These are phyloP conservation scores for Heteromurus nitidus DNA, from an alignment of 2,888 invertebrate species.

Conservation along the genomic window DNA sequence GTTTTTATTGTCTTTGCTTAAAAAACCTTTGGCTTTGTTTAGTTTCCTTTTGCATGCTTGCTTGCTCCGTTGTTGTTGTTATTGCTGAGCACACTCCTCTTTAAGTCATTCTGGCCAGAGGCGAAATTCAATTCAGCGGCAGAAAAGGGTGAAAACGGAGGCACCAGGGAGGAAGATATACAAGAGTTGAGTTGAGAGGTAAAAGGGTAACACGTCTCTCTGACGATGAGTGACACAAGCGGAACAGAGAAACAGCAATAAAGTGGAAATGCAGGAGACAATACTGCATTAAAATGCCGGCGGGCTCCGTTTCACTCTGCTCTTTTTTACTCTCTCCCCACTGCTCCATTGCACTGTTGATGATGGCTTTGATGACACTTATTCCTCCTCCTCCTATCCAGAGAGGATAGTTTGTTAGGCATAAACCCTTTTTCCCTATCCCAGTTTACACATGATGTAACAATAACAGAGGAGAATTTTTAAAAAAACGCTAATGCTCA, in stretches of 20 bases:
- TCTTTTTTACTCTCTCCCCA: slow-evolving; percentile 19
- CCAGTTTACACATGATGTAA: background rate
- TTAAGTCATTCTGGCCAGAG: slow-evolving; percentile 25
- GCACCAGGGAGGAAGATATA: background rate
- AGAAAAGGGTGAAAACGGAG: slow-evolving; percentile 54
- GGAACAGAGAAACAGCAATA: slow-evolving; percentile 40
- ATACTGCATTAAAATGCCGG: slow-evolving; percentile 61
- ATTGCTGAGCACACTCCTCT: slow-evolving; percentile 14
- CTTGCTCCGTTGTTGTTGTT: slow-evolving; percentile 41
- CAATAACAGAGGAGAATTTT: background rate
- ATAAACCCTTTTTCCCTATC: background rate
- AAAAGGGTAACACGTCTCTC: slow-evolving; percentile 18
- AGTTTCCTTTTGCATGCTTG: background rate
- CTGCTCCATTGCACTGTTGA: slow-evolving; percentile 14
- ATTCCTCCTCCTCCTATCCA: background rate
- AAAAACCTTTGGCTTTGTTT: slow-evolving; percentile 35
- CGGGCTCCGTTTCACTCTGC: slow-evolving; percentile 54
- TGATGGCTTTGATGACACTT: background rate
- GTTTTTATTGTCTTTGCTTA: slow-evolving; percentile 39
- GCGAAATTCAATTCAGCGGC: slow-evolving; percentile 45
- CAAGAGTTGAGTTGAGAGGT: too few species aligned
- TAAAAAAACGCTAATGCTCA: too few species aligned
- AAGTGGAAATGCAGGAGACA: slow-evolving; percentile 56
- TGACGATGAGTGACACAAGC: slow-evolving; percentile 39
- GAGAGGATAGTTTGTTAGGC: background rate